Evolutionary conservation across 1,140 invertebrate species (phyloP), one percentile per base, ranked within the genome.

Genomic region (Dreissena rostriformis): DNA sequence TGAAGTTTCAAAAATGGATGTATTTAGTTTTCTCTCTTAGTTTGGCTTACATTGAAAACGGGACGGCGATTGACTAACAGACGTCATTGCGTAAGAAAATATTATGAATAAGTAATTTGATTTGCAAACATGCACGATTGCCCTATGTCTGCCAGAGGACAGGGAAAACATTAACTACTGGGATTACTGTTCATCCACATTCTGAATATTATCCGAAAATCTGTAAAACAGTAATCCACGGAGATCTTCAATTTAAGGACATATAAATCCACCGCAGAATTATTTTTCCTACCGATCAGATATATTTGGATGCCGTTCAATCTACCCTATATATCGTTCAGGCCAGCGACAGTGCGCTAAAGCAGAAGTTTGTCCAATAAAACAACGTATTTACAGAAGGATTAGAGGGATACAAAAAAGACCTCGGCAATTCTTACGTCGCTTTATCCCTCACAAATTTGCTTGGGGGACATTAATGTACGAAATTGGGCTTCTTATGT

Each of bases 401-500:
- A 80, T 80, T 80, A 80, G 53, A 53, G 65, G 78, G 61, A 57
- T 63, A 28, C 52, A 61, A 72, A 72, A 72, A 72, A 70, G n/a
- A n/a, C 24, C 52, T 39, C 28, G 24, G 39, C 67, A 51, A 80
- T 66, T 61, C 51, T 80, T 72, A 52, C n/a, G 61, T 52, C 49
- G 67, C 57, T 39, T 80, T 72, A 71, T 80, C 76, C 76, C 55
- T 52, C 12, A 39, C 65, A 52, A 68, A 70, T 71, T 49, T 80
- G 68, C 68, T 39, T 1, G 53, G 39, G 39, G 78, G 68, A 71
- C 78, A 72, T 80, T 72, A 66, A 82, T 67, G 61, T 82, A 82
- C 74, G 79, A 82, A 82, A 82, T 82, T 82, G 79, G 68, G 49
- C 67, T 68, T 49, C 68, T 82, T 74, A 82, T 73, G 70, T 82